Evolutionary conservation across 1,140 invertebrate species (phyloP), one percentile per base, ranked within the genome.

Genomic region (Drosophila navojoa): DNA sequence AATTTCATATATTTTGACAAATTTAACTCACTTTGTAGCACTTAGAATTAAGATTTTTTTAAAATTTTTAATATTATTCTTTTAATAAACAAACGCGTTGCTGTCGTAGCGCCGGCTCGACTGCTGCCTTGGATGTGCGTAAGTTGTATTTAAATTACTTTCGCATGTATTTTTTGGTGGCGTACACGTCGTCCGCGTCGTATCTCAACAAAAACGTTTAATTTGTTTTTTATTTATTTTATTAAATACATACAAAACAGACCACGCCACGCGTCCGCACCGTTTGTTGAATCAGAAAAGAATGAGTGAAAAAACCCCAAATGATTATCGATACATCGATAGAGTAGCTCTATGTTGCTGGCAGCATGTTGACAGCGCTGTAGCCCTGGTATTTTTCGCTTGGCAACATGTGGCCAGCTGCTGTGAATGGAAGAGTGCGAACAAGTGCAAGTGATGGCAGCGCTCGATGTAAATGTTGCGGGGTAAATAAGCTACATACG

Each of bases 161-260:
- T 45, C 25, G 15, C 50, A 13, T 11, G 6, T 38, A 38, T 53
- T 54, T 52, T 35, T 66, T 58, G 22, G 50, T 32, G 6, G 10
- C 32, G n/a, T 47, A 67, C 53, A 49, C 22, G 40, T 45, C 19
- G 5, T 10, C 38, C 70, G 52, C 63, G 63, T 35, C 35, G 44
- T 32, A 42, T 38, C 29, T 16, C 16, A 35, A 42, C 10, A 16
- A 38, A 67, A 40, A 40, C 50, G 38, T 22, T 60, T 54, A 47
- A 72, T 67, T 72, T 68, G 49, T 60, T 54, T 45, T 38, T 38
- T 38, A 11, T 38, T 38, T 38, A 38, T 38, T 38, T 38, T 38
- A 38, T 64, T 68, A 72, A 72, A 72, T 72, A 72, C 70, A 72
- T 72, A 72, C 63, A 53, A 72, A 72, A 60, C 70, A 68, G 63